phyloP scores from a whole-genome alignment of 1,140 invertebrate species.

The Drosophila lini region DNA sequence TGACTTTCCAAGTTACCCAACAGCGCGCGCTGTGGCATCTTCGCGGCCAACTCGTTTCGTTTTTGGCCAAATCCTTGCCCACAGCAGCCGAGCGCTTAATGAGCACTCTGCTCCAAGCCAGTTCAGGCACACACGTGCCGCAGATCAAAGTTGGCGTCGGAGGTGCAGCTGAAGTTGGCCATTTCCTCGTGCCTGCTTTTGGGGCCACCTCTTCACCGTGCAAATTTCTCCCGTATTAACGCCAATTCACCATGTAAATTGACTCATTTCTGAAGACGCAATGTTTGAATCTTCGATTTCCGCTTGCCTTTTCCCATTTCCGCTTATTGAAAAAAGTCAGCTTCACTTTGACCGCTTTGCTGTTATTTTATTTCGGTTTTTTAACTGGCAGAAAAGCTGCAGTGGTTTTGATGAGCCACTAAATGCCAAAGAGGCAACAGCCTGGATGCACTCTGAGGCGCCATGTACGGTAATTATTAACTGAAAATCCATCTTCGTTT shows the following conservation, averaged over 20 bases:
- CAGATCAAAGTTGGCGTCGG: constrained; percentile 49
- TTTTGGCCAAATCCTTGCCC: constrained; percentile 73
- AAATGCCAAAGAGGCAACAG: constrained; percentile 2
- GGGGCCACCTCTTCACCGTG: constrained; percentile 33
- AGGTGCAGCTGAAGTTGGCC: constrained; percentile 3
- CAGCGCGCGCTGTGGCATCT: constrained; percentile 47
- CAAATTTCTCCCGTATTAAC: constrained; percentile 74
- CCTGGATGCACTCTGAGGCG: constrained; percentile 13
- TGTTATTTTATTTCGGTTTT: constrained; percentile 19
- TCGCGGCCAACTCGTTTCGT: constrained; percentile 50
- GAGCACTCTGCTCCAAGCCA: constrained; percentile 37
- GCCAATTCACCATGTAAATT: constrained; percentile 75
- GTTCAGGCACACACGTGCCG: constrained; percentile 54
- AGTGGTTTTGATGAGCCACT: constrained; percentile 10
- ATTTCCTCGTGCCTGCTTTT: constrained; percentile 65
- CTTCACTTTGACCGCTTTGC: background rate
- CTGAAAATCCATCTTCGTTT: background rate
- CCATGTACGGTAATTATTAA: constrained; percentile 32
- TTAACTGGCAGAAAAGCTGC: constrained; percentile 3
- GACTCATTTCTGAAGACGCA: constrained; percentile 66
- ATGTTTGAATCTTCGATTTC: constrained; percentile 49
- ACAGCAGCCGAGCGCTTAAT: constrained; percentile 57
- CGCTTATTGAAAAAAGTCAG: constrained; percentile 20
- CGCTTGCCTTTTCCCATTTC: constrained; percentile 46
- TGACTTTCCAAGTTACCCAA: constrained; percentile 57